Base-by-base conservation (phyloP, 2,113 vertebrate species). In the Aptenodytes patagonicus region DNA sequence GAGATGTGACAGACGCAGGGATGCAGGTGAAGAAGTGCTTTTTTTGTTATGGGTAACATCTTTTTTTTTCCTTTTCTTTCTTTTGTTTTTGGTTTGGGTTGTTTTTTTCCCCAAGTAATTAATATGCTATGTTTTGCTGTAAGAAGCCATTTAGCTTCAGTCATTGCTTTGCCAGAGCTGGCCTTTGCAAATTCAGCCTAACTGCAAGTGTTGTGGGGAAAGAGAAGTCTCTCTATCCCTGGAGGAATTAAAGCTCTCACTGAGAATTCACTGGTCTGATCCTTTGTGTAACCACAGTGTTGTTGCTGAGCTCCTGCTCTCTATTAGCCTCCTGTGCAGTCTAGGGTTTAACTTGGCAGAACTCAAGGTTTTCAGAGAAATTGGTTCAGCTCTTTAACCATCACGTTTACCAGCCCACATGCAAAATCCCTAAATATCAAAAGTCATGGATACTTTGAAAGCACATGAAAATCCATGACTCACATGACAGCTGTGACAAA, bases 231-330 rank as follows among this genome's bases (percentile, higher is more conserved):
- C 89, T 92, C 84, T 83, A 52, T 94, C 94, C 90, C 93, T 87
- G 78, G 90, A 93, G 95, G 93, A 95, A 90, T 96, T 95, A 94
- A 93, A 97, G 49, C 83, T 97, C 96, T 97, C 89, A 65, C 73
- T 87, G 92, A 91, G 91, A 93, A 95, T 89, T 94, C 91, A 68
- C 55, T 92, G 93, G 82, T 61, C 77, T 90, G 94, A 94, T 95
- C 93, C 85, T 97, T 97, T 95, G 91, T 95, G 85, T 95, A 96
- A 97, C 96, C 94, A 96, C 91, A 95, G 91, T 92, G 95, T 92
- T 96, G 89, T 90, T 95, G 89, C 87, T 97, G 89, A 86, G 85
- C 91, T 96, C 96, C 95, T 96, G 94, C 95, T 93, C 96, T 90
- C 96, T 79, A 95, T 96, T 97, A 96, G 91, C 84, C 87, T 97